These are phyloP conservation scores for Cremastinae sp. DNA, from an alignment of 2,888 invertebrate genomes.

Conservation along the genomic window DNA sequence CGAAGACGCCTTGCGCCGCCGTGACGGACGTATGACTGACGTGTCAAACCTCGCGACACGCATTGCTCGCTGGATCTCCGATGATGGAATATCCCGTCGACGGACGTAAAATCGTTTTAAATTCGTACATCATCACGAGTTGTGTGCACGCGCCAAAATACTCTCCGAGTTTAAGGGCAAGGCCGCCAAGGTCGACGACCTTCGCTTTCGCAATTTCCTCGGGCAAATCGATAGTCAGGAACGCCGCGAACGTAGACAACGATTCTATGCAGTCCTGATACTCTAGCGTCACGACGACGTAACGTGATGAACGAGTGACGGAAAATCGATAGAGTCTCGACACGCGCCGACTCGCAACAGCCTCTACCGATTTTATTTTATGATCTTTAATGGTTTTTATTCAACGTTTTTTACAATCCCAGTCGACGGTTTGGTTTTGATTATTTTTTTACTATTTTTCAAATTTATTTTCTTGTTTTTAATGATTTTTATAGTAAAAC, in stretches of 20 bases:
- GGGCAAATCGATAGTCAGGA: too few relatives aligned
- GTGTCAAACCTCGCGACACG: conserved; percentile 56
- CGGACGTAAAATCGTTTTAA: background rate
- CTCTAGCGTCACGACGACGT: conserved; percentile 77
- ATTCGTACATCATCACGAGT: too few relatives aligned
- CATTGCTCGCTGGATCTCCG: background rate
- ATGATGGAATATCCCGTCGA: background rate
- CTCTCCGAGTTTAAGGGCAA: too few relatives aligned
- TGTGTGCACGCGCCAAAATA: too few relatives aligned
- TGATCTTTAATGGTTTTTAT: too few relatives aligned
- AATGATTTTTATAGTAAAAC: too few relatives aligned
- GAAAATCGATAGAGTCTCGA: conserved; percentile 75
- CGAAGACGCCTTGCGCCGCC: conserved; percentile 77
- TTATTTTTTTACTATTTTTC: too few relatives aligned
- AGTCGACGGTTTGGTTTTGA: too few relatives aligned
- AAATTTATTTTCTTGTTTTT: too few relatives aligned
- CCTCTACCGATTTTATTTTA: background rate
- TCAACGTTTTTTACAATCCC: too few relatives aligned
- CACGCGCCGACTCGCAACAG: conserved; percentile 13
- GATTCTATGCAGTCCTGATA: conserved; percentile 75
- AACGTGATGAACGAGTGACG: conserved; percentile 80
- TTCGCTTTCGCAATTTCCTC: too few relatives aligned
- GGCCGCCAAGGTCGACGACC: too few relatives aligned
- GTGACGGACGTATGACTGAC: conserved; percentile 80
- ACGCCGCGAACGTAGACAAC: conserved; percentile 38